Base-by-base conservation (phyloP, 2,113 vertebrate genomes). In the Dascyllus trimaculatus region DNA sequence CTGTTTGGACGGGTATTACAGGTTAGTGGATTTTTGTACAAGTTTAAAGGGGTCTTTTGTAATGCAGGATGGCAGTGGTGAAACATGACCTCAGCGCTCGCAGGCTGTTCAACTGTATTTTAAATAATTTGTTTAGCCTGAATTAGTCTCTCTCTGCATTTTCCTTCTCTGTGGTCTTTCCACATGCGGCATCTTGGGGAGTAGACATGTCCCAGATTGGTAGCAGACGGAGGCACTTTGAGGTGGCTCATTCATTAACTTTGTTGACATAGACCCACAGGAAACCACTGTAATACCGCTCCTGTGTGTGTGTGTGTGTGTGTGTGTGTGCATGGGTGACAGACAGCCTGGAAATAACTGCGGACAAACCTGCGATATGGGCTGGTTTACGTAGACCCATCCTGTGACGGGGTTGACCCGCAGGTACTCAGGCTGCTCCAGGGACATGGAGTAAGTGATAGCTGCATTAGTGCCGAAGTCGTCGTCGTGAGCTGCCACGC, bases 381-480 rank as follows among this genome's bases (percentile, higher is more conserved):
- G 96, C 29, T 96, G 95, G 89, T 95, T 96, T 10, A 97, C 95
- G 59, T 95, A 98, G 38, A 98, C 93, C 96, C 96, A 97, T 82
- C 96, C 96, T 0, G 95, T 96, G 52, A 94, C 78, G 11, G 95
- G 95, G 91, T 97, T 95, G 81, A 97, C 96, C 32, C 89, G 90
- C 69, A 98, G 94, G 88, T 96, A 95, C 91, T 95, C 92, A 0
- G 94, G 95, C 83, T 95, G 94, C 66, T 95, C 95, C 53, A 71
- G 81, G 26, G 93, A 94, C 87, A 96, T 93, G 5, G 94, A 96
- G 85, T 97, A 98, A 2, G 92, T 92, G 85, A 97, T 88, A 4
- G 93, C 94, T 24, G 96, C 95, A 40, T 97, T 96, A 25, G 94
- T 95, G 84, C 96, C 91, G 40, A 95, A 96, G 91, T 97, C 96